Percentiles rank a stretch among this genome's conserved stretches.
Evolutionary conservation across 2,888 invertebrate genomes (phyloP).

Genomic region (Caenorhabditis zanzibari): DNA sequence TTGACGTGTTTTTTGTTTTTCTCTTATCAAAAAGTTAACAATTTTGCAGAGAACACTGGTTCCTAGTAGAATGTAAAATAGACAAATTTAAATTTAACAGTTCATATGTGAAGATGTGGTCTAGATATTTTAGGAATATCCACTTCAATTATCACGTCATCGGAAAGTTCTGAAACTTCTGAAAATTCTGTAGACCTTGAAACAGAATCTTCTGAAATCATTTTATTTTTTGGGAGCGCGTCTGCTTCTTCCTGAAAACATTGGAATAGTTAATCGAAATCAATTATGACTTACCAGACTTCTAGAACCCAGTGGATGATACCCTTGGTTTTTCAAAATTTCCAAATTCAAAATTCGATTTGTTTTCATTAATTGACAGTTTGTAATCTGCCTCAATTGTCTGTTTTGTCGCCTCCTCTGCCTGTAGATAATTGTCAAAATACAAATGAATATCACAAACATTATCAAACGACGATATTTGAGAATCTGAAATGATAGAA

Average conservation of each 20-base stretch:
- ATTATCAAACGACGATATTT: slow-evolving; percentile 27
- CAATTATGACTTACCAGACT: slow-evolving; percentile 5
- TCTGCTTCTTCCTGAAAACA: slow-evolving; percentile 21
- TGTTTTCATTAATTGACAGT: not conserved
- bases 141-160: not conserved
- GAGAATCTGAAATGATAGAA: slow-evolving; percentile 7
- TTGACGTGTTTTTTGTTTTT: no score
- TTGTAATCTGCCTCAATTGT: not conserved
- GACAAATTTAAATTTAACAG: no score
- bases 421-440: slow-evolving; percentile 7
- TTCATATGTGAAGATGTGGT: slow-evolving; percentile 27
- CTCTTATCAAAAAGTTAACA: no score
- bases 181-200: slow-evolving; percentile 19
- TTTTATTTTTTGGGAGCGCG: slow-evolving; percentile 1
- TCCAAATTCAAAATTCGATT: not conserved
- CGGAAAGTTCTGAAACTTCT: slow-evolving; percentile 19
- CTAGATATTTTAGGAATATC: not conserved
- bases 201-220: slow-evolving; percentile 13
- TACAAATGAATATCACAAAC: not conserved
- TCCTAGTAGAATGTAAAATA: no score
- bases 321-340: not conserved
- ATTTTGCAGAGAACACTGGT: no score
- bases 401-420: not conserved
- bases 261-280: not conserved
- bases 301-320: not conserved